phyloP scores from a whole-genome alignment of 2,113 vertebrate species.

The Menura novaehollandiae region DNA sequence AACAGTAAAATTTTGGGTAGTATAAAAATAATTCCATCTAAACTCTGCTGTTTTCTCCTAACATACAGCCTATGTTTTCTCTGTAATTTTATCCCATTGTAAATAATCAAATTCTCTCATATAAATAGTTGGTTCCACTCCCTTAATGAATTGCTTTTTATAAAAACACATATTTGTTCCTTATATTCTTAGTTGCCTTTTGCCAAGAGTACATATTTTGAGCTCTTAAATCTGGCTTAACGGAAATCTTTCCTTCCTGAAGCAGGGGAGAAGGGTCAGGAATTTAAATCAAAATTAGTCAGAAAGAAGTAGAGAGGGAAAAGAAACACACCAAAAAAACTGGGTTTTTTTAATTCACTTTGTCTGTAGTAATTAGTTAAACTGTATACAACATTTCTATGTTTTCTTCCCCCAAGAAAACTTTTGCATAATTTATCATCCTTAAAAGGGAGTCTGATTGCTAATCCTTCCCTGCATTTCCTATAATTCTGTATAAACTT shows the following conservation, averaged over 20 bases:
- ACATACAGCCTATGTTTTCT: fast-evolving
- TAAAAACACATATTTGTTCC: background rate
- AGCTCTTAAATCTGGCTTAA: background rate
- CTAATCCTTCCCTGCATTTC: background rate
- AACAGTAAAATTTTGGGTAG: fast-evolving
- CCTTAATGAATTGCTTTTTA: background rate
- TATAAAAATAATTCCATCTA: background rate
- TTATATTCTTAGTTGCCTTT: background rate
- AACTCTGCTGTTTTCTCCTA: background rate
- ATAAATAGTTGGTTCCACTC: background rate
- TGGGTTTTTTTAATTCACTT: background rate
- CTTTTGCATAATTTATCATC: background rate
- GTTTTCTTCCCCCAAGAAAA: background rate
- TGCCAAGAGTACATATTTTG: background rate
- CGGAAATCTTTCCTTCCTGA: background rate
- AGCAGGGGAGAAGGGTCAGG: background rate
- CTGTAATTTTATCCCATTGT: background rate
- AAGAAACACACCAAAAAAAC: background rate
- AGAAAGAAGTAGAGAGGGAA: background rate
- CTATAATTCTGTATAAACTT: background rate
- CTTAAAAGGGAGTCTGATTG: background rate
- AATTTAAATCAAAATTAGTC: background rate
- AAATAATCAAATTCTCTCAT: background rate
- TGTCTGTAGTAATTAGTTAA: background rate
- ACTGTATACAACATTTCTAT: fast-evolving